Conservation (phyloP, 2,113 vertebrate genomes). For the Prinia subflava region DNA sequence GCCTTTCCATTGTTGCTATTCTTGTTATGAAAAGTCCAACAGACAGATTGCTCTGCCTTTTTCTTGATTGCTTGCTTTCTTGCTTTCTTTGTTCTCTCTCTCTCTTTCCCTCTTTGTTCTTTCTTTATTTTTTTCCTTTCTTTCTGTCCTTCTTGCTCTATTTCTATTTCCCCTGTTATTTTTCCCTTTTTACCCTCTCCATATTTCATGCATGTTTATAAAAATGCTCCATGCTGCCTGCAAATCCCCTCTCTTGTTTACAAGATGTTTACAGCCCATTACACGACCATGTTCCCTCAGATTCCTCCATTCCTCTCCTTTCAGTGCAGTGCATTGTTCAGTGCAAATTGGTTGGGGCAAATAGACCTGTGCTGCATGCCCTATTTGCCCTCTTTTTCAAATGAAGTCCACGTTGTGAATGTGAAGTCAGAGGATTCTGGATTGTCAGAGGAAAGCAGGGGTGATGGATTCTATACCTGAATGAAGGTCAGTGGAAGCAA, state of each 20-base stretch:
- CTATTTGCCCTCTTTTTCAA: background rate
- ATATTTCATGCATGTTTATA: background rate
- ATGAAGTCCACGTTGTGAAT: background rate
- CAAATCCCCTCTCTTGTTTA: background rate
- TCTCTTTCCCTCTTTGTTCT: too few relatives aligned
- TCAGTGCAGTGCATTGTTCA: background rate
- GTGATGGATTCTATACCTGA: background rate
- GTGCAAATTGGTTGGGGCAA: background rate
- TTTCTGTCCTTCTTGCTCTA: background rate
- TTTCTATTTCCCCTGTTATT: background rate
- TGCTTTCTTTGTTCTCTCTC: too few relatives aligned
- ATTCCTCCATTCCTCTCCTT: background rate
- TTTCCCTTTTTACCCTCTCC: background rate
- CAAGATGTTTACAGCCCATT: background rate
- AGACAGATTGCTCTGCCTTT: background rate
- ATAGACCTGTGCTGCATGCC: background rate
- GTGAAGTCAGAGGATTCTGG: background rate
- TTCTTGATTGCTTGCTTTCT: accelerated
- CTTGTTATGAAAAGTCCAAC: background rate
- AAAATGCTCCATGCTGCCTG: background rate
- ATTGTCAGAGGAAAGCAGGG: background rate
- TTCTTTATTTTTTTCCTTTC: accelerated
- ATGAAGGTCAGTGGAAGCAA: background rate
- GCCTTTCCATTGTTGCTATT: background rate
- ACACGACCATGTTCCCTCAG: background rate